These are phyloP conservation scores for Centroberyx gerrardi DNA, from an alignment of 2,797 vertebrate species.

Conservation along the genomic window DNA sequence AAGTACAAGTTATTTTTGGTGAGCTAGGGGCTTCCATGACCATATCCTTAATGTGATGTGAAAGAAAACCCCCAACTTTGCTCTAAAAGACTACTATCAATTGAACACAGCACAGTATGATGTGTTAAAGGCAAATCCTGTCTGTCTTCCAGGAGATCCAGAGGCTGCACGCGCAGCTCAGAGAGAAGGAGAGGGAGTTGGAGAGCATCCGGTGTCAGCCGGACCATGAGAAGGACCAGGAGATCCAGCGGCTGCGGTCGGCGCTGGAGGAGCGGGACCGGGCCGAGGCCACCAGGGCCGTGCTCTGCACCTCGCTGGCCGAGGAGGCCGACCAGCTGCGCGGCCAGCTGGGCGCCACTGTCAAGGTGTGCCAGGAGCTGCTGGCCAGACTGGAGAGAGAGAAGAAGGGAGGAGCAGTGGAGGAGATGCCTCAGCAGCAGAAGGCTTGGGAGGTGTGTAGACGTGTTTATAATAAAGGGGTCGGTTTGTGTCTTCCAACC, in stretches of 20 bases:
- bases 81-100: neutral
- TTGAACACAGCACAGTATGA: no score
- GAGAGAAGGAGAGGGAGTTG: conserved; percentile 87
- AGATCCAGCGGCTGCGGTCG: conserved; percentile 85
- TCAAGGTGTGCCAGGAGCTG: conserved; percentile 93
- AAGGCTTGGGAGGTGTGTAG: conserved; percentile 82
- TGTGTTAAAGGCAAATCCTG: neutral
- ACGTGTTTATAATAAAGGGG: no score
- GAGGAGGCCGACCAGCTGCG: conserved; percentile 91
- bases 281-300: conserved; percentile 86
- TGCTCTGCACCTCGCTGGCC: conserved; percentile 90
- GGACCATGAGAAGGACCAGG: conserved; percentile 86
- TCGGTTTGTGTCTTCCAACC: neutral
- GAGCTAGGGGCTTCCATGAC: no score
- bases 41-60: no score
- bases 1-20: no score
- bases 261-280: conserved; percentile 86
- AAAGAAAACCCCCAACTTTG: no score
- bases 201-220: conserved; percentile 82
- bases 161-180: conserved; percentile 82
- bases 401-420: conserved; percentile 61
- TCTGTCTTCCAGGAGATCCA: conserved; percentile 87
- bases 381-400: conserved; percentile 88
- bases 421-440: conserved; percentile 53
- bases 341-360: conserved; percentile 87